Evolutionary conservation across 2,888 invertebrate species (phyloP).

Genomic region (Petrophora chlorosata): DNA sequence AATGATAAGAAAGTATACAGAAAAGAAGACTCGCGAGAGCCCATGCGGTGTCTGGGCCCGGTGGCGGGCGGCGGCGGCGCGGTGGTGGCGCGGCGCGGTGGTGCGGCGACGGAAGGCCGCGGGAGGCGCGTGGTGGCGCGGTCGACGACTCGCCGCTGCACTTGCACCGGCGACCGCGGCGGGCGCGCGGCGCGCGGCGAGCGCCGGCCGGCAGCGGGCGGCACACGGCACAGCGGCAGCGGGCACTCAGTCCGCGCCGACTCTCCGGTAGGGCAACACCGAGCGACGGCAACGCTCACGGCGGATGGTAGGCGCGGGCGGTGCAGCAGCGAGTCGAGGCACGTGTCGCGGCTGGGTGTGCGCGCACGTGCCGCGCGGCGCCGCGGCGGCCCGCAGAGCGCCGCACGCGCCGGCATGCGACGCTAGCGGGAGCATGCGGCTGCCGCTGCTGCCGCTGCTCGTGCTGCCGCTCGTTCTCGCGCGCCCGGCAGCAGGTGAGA

Average conservation of each 20-base stretch:
- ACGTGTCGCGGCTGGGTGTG: slow-evolving; percentile 46
- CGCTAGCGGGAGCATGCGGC: slow-evolving; percentile 78
- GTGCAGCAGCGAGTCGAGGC: slow-evolving; percentile 31
- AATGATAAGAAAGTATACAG: slow-evolving; percentile 13
- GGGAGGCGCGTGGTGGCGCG: slow-evolving; percentile 47
- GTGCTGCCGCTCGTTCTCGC: slow-evolving; percentile 79
- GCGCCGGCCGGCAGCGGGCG: slow-evolving; percentile 33
- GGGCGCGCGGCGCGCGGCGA: slow-evolving; percentile 33
- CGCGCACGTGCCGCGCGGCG: slow-evolving; percentile 36
- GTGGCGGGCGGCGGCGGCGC: neutral
- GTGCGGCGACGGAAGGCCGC: slow-evolving; percentile 46
- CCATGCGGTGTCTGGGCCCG: neutral
- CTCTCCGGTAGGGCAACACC: slow-evolving; percentile 65
- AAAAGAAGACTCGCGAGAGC: slow-evolving; percentile 10
- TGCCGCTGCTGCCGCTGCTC: slow-evolving; percentile 78
- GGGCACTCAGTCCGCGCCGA: slow-evolving; percentile 69
- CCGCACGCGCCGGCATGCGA: slow-evolving; percentile 74
- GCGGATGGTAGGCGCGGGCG: slow-evolving; percentile 53
- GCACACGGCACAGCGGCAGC: neutral
- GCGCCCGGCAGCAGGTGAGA: slow-evolving; percentile 78
- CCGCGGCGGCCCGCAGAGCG: slow-evolving; percentile 44
- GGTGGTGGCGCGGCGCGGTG: slow-evolving; percentile 11
- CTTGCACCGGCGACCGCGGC: slow-evolving; percentile 44
- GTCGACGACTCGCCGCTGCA: slow-evolving; percentile 55
- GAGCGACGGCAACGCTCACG: slow-evolving; percentile 40